Conservation (phyloP, 2,113 vertebrate genomes). For the Panthera leo region DNA sequence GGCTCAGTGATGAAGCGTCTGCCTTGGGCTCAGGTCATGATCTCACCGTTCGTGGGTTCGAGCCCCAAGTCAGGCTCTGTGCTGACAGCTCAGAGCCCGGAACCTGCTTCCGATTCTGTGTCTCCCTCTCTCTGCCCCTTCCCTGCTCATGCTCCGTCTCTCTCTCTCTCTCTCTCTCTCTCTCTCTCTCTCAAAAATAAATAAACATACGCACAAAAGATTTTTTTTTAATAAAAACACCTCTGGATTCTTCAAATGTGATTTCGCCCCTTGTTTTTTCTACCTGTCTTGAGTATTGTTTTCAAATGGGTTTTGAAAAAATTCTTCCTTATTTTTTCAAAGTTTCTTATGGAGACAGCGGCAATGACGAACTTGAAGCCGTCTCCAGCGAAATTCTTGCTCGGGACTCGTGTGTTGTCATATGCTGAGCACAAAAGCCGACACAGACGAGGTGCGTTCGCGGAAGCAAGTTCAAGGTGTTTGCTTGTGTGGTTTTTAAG, state of each 20-base stretch:
- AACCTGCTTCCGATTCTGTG: too few species aligned
- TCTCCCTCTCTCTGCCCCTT: too few species aligned
- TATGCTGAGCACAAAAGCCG: neutral
- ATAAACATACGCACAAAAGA: too few species aligned
- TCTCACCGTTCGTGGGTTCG: too few species aligned
- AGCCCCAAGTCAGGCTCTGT: too few species aligned
- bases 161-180: too few species aligned
- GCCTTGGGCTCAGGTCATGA: too few species aligned
- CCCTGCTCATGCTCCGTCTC: too few species aligned
- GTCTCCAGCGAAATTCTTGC: neutral
- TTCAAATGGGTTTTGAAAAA: neutral
- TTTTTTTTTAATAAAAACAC: neutral
- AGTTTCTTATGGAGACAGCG: neutral
- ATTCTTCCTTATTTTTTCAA: neutral
- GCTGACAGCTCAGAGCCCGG: too few species aligned
- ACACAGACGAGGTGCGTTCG: too few species aligned
- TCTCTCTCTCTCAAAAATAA: too few species aligned
- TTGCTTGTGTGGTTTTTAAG: neutral
- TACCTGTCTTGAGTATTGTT: neutral
- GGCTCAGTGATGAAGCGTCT: too few species aligned
- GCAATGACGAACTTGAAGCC: neutral
- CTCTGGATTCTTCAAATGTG: neutral
- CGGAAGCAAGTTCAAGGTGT: neutral
- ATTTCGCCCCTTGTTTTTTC: neutral
- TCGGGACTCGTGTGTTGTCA: rapidly evolving